Evolutionary conservation across 2,797 vertebrate species (phyloP).

Genomic region (Pseudocheirus occidentalis): DNA sequence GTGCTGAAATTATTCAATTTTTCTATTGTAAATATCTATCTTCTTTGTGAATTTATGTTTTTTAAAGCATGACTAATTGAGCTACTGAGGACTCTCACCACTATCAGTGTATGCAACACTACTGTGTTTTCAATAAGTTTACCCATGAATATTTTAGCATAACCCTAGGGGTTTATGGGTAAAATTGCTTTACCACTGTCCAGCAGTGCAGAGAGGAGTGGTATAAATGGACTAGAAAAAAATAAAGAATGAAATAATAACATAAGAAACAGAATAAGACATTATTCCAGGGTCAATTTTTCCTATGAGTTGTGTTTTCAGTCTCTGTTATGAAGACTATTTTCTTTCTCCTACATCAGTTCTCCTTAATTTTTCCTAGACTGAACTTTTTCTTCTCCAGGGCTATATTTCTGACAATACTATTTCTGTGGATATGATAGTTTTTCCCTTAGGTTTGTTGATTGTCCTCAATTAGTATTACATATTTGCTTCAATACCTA

Average conservation of each 20-base stretch:
- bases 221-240: background rate
- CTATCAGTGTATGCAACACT: background rate
- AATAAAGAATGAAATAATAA: background rate
- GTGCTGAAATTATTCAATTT: background rate
- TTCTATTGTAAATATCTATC: background rate
- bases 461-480: background rate
- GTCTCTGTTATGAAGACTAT: background rate
- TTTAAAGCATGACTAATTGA: background rate
- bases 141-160: background rate
- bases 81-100: background rate
- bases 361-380: background rate
- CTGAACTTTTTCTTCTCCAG: background rate
- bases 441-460: background rate
- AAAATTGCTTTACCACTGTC: background rate
- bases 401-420: background rate
- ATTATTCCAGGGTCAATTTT: background rate
- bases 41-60: background rate
- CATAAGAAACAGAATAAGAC: background rate
- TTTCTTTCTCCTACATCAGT: background rate
- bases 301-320: background rate
- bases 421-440: background rate
- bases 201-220: background rate
- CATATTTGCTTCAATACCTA: background rate
- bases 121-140: background rate
- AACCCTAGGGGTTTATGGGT: background rate